Evolutionary conservation across 1,140 invertebrate genomes (phyloP).

Genomic region (Aphidius ervi): DNA sequence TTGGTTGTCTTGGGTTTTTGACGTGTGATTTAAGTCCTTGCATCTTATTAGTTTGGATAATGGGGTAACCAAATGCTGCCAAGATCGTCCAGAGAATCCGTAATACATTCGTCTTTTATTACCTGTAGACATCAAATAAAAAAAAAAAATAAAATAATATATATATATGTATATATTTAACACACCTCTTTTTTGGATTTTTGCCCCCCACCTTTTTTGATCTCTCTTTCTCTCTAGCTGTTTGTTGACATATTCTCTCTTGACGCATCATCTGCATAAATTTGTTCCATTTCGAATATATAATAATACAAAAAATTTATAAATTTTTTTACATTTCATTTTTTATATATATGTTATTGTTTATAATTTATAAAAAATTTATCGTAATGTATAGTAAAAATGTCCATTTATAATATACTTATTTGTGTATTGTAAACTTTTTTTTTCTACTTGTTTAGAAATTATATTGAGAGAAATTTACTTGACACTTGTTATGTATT

Average conservation of each 20-base stretch:
- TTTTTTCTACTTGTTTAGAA: background rate
- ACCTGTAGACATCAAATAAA: conserved; percentile 24
- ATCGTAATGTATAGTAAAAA: background rate
- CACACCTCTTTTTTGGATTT: too few relatives aligned
- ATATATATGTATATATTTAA: too few relatives aligned
- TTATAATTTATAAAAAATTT: background rate
- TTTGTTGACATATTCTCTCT: background rate
- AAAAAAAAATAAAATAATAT: conserved; percentile 1
- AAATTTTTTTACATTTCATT: conserved; percentile 12
- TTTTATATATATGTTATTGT: background rate
- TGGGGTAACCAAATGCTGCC: conserved; percentile 27
- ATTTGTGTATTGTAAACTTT: background rate
- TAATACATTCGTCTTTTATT: conserved; percentile 40
- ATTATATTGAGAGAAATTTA: too few relatives aligned
- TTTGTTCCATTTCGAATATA: conserved; percentile 33
- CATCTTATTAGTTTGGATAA: conserved; percentile 42
- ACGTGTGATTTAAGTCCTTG: conserved; percentile 40
- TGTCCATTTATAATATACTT: background rate
- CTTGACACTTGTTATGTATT: too few relatives aligned
- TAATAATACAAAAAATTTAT: conserved; percentile 11
- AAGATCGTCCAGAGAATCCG: conserved; percentile 41
- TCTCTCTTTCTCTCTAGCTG: too few relatives aligned
- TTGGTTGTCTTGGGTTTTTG: conserved; percentile 27
- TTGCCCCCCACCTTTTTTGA: too few relatives aligned
- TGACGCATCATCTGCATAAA: conserved; percentile 32